phyloP scores from a whole-genome alignment of 2,113 vertebrate species.

The Dromiciops gliroides region DNA sequence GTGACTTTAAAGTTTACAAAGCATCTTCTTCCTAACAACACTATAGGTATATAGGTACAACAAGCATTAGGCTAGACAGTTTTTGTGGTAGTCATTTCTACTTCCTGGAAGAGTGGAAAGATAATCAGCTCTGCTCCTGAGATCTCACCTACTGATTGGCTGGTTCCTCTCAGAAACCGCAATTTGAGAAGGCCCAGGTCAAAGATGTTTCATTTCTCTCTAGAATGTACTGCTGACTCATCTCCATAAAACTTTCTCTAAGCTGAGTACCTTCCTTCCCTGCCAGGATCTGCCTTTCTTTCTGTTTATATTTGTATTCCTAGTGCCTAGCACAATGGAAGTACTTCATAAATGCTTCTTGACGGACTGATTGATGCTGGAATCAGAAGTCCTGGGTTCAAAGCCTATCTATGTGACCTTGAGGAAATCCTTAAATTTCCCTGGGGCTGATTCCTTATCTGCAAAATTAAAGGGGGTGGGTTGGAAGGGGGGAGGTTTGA shows the following conservation, averaged over 20 bases:
- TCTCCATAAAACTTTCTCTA: not conserved
- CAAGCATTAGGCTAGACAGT: not conserved
- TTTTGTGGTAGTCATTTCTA: not conserved
- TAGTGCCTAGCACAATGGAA: not conserved
- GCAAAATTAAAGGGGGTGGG: not conserved
- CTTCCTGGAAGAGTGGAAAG: not conserved
- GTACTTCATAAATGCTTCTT: not conserved
- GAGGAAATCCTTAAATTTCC: not conserved
- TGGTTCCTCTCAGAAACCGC: not conserved
- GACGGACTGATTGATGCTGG: not conserved
- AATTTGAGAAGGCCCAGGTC: not conserved
- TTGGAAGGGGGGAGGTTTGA: not conserved
- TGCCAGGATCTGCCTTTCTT: not conserved
- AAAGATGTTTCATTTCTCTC: not conserved
- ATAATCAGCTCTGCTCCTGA: not conserved
- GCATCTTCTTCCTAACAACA: not conserved
- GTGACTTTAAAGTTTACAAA: not conserved
- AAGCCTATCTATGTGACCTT: not conserved
- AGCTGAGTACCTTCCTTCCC: not conserved
- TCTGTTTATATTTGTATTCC: not conserved
- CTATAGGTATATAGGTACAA: not conserved
- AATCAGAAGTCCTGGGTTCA: not conserved
- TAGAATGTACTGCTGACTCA: not conserved
- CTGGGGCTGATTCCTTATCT: not conserved
- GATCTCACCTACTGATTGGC: not conserved